Evolutionary conservation across 2,113 vertebrate species (phyloP), one percentile per base, ranked within the genome.

Genomic region (Pedetes capensis): DNA sequence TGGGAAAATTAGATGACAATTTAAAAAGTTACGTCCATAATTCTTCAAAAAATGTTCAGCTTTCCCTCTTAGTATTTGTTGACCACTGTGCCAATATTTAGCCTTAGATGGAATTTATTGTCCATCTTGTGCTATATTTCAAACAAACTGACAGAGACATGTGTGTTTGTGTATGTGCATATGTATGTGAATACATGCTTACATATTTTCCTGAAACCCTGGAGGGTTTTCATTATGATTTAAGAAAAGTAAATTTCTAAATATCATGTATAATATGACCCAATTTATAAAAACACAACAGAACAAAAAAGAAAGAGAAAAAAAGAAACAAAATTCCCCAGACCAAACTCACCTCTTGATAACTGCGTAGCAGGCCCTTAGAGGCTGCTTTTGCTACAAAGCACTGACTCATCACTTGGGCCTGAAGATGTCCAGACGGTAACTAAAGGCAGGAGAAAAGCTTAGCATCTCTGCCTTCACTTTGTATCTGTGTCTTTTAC

Each of bases 191-290:
- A 57, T 34, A 47, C 7, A 51, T 23, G 32, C 49, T 32, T 51
- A 34, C 10, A 27, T 23, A 63, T 78, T 68, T 63, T 11, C 44
- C 11, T 37, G 3, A 34, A 87, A 82, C 27, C 4, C 44, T 61
- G 20, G 22, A 68, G 27, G 12, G 22, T 69, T 79, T 94, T 86
- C 49, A 68, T 91, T 86, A 82, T 78, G 42, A 78, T 0, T 75
- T 95, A 20, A 87, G 55, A 83, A 93, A 89, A 83, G 37, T 4
- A 34, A 55, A 44, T 79, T 93, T 92, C 1, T 72, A 84, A 90
- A 85, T 11, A 63, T 32, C 55, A 32, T 59, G 13, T 68, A 51
- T 61, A 39, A 87, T 81, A 55, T 42, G 32, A 91, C 18, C 37
- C 44, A 89, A 16, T 37, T 57, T 89, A 74, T 71, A 90, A 89